Evolutionary conservation across 2,113 vertebrate species (phyloP).

Genomic region (Austrofundulus limnaeus): DNA sequence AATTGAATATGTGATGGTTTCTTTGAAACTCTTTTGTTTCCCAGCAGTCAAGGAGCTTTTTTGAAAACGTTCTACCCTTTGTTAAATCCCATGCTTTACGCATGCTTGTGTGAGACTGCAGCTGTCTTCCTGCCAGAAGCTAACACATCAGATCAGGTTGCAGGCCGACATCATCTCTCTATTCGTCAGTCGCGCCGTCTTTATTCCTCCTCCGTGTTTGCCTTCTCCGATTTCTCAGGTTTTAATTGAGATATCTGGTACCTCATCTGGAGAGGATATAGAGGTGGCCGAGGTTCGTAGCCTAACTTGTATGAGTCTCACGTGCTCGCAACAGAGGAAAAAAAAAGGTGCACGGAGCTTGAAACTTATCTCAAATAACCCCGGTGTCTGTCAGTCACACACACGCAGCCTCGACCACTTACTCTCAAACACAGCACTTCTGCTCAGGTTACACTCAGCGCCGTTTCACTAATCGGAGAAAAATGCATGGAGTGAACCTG

Average conservation of each 20-base stretch:
- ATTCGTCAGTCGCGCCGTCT: slow-evolving; percentile 35
- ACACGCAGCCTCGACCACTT: slow-evolving; percentile 33
- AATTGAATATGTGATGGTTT: slow-evolving; percentile 6
- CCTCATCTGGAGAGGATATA: slow-evolving; percentile 68
- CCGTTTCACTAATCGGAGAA: slow-evolving; percentile 57
- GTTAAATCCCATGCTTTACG: slow-evolving; percentile 26
- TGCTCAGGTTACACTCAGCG: slow-evolving; percentile 63
- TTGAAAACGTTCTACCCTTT: not conserved
- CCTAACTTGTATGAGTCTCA: slow-evolving; percentile 60
- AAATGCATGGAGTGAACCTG: slow-evolving; percentile 53
- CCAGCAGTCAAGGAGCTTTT: not conserved
- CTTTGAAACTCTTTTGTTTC: not conserved
- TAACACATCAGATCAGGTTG: slow-evolving; percentile 65
- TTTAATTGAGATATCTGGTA: slow-evolving; percentile 73
- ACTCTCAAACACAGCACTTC: slow-evolving; percentile 29
- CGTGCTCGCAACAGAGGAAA: slow-evolving; percentile 10
- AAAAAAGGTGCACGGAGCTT: slow-evolving; percentile 15
- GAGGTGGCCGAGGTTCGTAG: slow-evolving; percentile 58
- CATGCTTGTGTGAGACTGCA: slow-evolving; percentile 67
- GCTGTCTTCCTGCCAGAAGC: slow-evolving; percentile 70
- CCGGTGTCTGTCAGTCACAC: slow-evolving; percentile 32
- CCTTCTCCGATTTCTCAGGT: slow-evolving; percentile 54
- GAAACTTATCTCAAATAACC: slow-evolving; percentile 59
- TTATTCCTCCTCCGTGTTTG: slow-evolving; percentile 37
- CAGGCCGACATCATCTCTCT: slow-evolving; percentile 47